These are phyloP conservation scores for Syngnathoides biaculeatus DNA, from an alignment of 2,113 vertebrate species.

Conservation along the genomic window DNA sequence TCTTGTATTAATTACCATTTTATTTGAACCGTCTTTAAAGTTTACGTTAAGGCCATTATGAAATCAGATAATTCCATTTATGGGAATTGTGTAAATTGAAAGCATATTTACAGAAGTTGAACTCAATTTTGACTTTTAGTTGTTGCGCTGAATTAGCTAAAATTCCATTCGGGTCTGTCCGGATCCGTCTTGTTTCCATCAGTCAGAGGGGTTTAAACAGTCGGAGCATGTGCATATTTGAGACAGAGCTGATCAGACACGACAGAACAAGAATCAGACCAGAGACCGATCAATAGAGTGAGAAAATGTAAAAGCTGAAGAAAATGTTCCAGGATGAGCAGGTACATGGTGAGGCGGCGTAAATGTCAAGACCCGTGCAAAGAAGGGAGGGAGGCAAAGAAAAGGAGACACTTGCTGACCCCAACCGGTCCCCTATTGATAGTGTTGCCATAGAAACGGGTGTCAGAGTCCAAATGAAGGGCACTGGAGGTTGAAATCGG, in stretches of 20 bases:
- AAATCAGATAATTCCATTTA: slow-evolving; percentile 23
- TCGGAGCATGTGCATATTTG: not conserved
- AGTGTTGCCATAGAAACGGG: slow-evolving; percentile 72
- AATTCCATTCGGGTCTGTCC: not conserved
- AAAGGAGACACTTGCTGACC: slow-evolving; percentile 55
- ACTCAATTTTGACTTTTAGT: too few relatives aligned
- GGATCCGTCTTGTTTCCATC: not conserved
- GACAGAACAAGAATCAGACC: slow-evolving; percentile 1
- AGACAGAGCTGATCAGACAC: slow-evolving; percentile 9
- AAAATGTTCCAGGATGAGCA: slow-evolving; percentile 23
- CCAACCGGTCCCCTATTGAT: slow-evolving; percentile 50
- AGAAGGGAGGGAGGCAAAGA: slow-evolving; percentile 19
- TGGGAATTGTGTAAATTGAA: slow-evolving; percentile 11
- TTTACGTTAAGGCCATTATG: slow-evolving; percentile 26
- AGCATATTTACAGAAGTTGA: not conserved
- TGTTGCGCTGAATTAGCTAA: not conserved
- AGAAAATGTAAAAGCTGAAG: slow-evolving; percentile 21
- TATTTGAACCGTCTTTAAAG: slow-evolving; percentile 20
- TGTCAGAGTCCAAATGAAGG: slow-evolving; percentile 55
- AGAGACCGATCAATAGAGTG: slow-evolving; percentile 15
- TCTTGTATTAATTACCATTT: slow-evolving; percentile 42
- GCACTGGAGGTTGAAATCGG: slow-evolving; percentile 40
- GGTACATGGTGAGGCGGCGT: slow-evolving; percentile 32
- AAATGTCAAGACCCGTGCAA: slow-evolving; percentile 53
- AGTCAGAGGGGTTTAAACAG: not conserved